Percentiles rank a stretch among this genome's conserved stretches.
phyloP scores from a whole-genome alignment of 1,140 invertebrate species.

The Diachasmimorpha longicaudata region DNA sequence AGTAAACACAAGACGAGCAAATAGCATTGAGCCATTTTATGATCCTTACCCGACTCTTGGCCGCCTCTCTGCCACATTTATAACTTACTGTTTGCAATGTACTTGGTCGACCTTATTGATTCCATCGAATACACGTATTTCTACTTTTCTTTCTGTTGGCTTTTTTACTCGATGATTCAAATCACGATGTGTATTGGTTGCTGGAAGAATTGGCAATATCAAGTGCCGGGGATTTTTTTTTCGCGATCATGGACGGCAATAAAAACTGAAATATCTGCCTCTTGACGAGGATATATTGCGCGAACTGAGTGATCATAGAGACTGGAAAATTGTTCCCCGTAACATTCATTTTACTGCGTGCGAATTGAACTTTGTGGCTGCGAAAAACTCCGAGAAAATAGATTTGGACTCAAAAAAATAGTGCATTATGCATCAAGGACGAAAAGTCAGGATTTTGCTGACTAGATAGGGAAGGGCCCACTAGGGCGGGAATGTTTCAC shows the following conservation, averaged over 20 bases:
- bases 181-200: background rate
- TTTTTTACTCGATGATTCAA: background rate
- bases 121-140: background rate
- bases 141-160: too few relatives aligned
- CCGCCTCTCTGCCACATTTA: slow-evolving; percentile 25
- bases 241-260: background rate
- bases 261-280: background rate
- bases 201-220: background rate
- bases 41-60: slow-evolving; percentile 30
- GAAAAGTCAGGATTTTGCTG: too few relatives aligned
- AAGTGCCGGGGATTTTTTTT: background rate
- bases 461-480: too few relatives aligned
- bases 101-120: slow-evolving; percentile 24
- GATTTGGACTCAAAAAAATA: too few relatives aligned
- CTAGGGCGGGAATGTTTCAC: too few relatives aligned
- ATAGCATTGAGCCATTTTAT: slow-evolving; percentile 34
- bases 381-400: too few relatives aligned
- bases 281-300: slow-evolving; percentile 5
- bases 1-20: slow-evolving; percentile 32
- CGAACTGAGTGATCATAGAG: background rate
- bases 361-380: too few relatives aligned
- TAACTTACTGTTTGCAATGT: slow-evolving; percentile 25
- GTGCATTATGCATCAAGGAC: too few relatives aligned
- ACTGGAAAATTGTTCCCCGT: too few relatives aligned
- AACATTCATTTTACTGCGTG: too few relatives aligned